phyloP scores from a whole-genome alignment of 92 coral and sea anemone genomes.

The Chrysogorgia sp. region DNA sequence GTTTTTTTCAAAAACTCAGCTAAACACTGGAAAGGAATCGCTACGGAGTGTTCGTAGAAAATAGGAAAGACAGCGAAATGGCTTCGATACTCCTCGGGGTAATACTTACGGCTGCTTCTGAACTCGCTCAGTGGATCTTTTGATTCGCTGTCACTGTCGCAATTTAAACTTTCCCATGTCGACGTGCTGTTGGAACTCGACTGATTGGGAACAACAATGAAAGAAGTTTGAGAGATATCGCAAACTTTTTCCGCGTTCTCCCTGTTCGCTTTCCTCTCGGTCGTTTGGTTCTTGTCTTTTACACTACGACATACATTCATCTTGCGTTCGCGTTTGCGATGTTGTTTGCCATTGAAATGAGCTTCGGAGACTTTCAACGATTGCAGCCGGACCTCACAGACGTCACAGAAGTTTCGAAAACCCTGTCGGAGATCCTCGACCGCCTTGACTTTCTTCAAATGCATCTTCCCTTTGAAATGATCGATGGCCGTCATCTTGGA shows the following conservation, averaged over 20 bases:
- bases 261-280: conserved; percentile 5
- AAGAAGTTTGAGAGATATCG: not conserved
- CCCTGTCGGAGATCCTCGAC: conserved; percentile 53
- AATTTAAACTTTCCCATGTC: conserved; percentile 40
- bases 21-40: not conserved
- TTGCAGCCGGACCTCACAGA: conserved; percentile 73
- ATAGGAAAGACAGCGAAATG: not conserved
- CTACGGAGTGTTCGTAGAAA: not conserved
- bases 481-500: conserved; percentile 62
- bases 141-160: conserved; percentile 37
- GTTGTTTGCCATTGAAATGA: conserved; percentile 86
- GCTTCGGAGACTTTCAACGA: conserved; percentile 78
- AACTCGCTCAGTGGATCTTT: conserved; percentile 32
- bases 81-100: not conserved
- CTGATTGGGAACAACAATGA: not conserved
- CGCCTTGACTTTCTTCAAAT: conserved; percentile 51
- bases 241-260: not conserved
- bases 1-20: not conserved
- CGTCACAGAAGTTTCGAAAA: conserved; percentile 62
- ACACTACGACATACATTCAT: not conserved
- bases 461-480: conserved; percentile 64
- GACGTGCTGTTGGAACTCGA: conserved; percentile 6
- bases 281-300: conserved; percentile 15
- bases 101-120: conserved; percentile 34
- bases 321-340: conserved; percentile 63